A percentile compares a stretch with the other conserved stretches of the same genome.
phyloP scores from a whole-genome alignment of 1,140 invertebrate genomes.

The Rhagoletis zephyria region DNA sequence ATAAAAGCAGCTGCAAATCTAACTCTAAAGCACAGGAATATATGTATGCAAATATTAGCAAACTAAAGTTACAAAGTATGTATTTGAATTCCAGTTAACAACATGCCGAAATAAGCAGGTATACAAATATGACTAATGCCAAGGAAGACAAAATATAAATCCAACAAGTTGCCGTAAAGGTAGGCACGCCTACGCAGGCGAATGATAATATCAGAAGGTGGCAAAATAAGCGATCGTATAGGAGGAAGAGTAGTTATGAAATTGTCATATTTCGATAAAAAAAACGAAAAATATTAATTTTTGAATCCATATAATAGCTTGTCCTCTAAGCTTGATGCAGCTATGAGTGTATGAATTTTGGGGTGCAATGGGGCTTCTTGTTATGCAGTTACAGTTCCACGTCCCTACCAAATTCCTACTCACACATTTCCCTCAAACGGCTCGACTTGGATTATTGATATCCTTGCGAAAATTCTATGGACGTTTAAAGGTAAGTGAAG shows the following conservation, averaged over 20 bases:
- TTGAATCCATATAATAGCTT: no score
- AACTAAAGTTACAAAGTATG: neutral
- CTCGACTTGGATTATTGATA: no score
- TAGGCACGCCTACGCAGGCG: neutral
- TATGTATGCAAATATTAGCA: slow-evolving; percentile 14
- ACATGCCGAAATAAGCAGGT: neutral
- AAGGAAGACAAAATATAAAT: neutral
- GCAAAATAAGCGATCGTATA: neutral
- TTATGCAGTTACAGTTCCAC: no score
- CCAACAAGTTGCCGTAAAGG: neutral
- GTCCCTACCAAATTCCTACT: no score
- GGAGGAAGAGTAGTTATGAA: neutral
- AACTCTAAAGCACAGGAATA: neutral
- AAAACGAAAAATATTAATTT: neutral
- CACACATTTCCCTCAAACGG: no score
- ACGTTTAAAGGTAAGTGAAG: neutral
- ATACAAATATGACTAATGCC: neutral
- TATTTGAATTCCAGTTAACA: neutral
- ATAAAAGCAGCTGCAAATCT: no score
- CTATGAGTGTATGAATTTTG: no score
- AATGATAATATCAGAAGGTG: neutral
- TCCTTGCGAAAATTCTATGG: no score
- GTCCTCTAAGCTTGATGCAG: no score
- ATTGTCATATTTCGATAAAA: neutral
- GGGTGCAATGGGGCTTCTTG: no score